Conservation (phyloP, 2,888 invertebrate species). For the Odontocerum albicorne region DNA sequence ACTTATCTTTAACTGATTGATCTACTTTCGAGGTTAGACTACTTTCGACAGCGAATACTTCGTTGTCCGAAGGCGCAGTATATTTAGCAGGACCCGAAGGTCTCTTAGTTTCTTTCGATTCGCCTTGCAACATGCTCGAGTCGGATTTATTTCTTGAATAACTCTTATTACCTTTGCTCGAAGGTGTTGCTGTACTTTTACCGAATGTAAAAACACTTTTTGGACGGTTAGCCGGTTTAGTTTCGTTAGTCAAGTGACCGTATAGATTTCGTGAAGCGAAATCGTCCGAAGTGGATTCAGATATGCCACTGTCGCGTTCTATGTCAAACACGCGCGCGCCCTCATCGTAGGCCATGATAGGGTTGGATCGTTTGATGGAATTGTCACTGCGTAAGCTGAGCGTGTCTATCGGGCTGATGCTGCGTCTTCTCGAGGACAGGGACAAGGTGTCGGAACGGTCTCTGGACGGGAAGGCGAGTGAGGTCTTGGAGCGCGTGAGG, state of each 20-base stretch:
- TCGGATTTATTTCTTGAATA: not conserved
- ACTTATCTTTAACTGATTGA: too few relatives aligned
- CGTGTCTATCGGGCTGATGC: constrained; percentile 44
- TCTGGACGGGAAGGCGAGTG: constrained; percentile 49
- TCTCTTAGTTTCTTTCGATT: not conserved
- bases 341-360: constrained; percentile 12
- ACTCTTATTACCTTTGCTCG: too few relatives aligned
- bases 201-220: too few relatives aligned
- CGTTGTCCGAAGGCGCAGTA: not conserved
- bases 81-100: not conserved
- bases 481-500: constrained; percentile 59
- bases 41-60: too few relatives aligned
- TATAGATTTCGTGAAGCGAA: too few relatives aligned
- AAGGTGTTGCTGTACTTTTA: too few relatives aligned
- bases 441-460: constrained; percentile 40
- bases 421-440: constrained; percentile 41
- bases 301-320: constrained; percentile 13
- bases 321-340: not conserved
- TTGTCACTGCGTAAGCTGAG: not conserved
- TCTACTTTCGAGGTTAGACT: too few relatives aligned
- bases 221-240: not conserved
- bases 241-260: too few relatives aligned
- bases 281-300: constrained; percentile 3
- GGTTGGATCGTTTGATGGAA: not conserved
- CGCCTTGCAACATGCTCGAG: too few relatives aligned